Percentiles rank a stretch among this genome's conserved stretches.
phyloP scores from a whole-genome alignment of 2,113 vertebrate species.

The zebrafish (Danio rerio) region GRCz12tu NC_133199.1:10526501-10527000 shows the following conservation, averaged over 20 bases:
- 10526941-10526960: too few species aligned
- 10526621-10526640: conserved; percentile 88
- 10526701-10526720: neutral
- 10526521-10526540: conserved; percentile 80
- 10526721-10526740: neutral
- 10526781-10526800: too few species aligned
- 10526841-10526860: too few species aligned
- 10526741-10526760: neutral
- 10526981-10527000: too few species aligned
- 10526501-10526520: conserved; percentile 75
- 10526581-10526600: conserved; percentile 66
- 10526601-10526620: conserved; percentile 81
- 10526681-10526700: conserved; percentile 84
- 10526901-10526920: too few species aligned
- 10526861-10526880: too few species aligned
- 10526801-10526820: too few species aligned
- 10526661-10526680: conserved; percentile 92
- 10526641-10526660: conserved; percentile 89
- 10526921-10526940: too few species aligned
- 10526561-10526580: conserved; percentile 81
- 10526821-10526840: too few species aligned
- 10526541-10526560: conserved; percentile 72
- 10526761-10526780: neutral
- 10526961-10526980: too few species aligned
- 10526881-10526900: too few species aligned